Evolutionary conservation across 1,140 invertebrate species (phyloP).

Genomic region (silkworm (Bombyx mori)): DNA sequence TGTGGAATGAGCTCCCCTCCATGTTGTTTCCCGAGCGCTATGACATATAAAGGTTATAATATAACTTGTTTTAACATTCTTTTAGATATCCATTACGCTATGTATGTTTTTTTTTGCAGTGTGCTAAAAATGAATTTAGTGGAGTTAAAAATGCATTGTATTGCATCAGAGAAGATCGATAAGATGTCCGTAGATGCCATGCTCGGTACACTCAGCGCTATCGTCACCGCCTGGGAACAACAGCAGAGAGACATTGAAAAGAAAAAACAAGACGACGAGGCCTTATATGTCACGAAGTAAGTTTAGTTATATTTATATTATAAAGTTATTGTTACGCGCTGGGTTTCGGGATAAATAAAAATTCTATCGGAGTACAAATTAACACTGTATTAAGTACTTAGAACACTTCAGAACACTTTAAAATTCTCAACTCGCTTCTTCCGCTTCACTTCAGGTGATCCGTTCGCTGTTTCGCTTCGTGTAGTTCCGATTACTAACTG

Average conservation of each 20-base stretch:
- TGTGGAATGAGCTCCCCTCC: no score
- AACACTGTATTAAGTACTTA: no score
- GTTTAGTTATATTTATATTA: conserved; percentile 9
- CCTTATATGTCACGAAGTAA: conserved; percentile 85
- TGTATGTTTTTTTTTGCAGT: conserved; percentile 46
- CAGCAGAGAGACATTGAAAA: conserved; percentile 79
- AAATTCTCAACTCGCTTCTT: no score
- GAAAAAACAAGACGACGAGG: conserved; percentile 82
- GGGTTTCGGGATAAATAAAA: no score
- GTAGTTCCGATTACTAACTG: no score
- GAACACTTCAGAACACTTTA: no score
- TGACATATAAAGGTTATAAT: no score
- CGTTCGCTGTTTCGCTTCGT: no score
- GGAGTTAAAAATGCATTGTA: conserved; percentile 75
- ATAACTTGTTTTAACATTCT: no score
- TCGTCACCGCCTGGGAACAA: conserved; percentile 82
- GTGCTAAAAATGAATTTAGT: conserved; percentile 77
- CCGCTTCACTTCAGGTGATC: no score
- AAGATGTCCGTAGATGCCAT: conserved; percentile 65
- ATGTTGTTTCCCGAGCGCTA: no score
- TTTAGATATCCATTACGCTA: no score
- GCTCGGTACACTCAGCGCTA: conserved; percentile 71
- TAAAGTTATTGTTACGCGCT: not conserved
- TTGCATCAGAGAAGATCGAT: conserved; percentile 63
- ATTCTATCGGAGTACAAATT: not conserved